Evolutionary conservation across 2,113 vertebrate species (phyloP).

Genomic region (Paralichthys olivaceus): DNA sequence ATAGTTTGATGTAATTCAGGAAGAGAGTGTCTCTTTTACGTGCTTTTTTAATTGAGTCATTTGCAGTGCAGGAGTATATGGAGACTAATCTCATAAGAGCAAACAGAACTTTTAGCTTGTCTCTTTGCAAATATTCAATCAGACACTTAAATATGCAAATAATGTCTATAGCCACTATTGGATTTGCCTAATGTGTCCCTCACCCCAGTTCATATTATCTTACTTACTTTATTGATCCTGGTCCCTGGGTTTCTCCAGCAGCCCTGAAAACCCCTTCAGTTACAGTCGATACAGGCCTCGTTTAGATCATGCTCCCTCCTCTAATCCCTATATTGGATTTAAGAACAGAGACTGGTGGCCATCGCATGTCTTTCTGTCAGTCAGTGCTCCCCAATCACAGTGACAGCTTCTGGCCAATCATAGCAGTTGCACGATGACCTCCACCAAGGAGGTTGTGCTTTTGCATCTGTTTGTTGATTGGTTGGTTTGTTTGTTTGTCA

Average conservation of each 20-base stretch:
- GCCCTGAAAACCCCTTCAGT: slow-evolving; percentile 44
- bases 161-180: neutral
- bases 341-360: slow-evolving; percentile 13
- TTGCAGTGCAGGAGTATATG: slow-evolving; percentile 25
- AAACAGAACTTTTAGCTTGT: neutral
- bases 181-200: slow-evolving; percentile 9
- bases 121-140: slow-evolving; percentile 1
- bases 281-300: slow-evolving; percentile 51
- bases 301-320: slow-evolving; percentile 44
- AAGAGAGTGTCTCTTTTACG: slow-evolving; percentile 18
- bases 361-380: slow-evolving; percentile 1
- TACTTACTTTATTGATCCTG: slow-evolving; percentile 55
- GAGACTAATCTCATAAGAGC: slow-evolving; percentile 34
- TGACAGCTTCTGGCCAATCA: slow-evolving; percentile 1
- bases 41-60: slow-evolving; percentile 43
- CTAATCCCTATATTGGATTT: slow-evolving; percentile 70
- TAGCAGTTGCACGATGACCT: neutral
- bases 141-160: slow-evolving; percentile 17
- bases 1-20: slow-evolving; percentile 43
- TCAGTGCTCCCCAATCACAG: neutral
- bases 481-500: no score
- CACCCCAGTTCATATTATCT: slow-evolving; percentile 30
- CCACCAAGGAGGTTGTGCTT: no score
- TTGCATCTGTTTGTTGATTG: no score
- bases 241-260: slow-evolving; percentile 23